phyloP scores from a whole-genome alignment of 2,888 invertebrate species.

The Caenorhabditis auriculariae region DNA sequence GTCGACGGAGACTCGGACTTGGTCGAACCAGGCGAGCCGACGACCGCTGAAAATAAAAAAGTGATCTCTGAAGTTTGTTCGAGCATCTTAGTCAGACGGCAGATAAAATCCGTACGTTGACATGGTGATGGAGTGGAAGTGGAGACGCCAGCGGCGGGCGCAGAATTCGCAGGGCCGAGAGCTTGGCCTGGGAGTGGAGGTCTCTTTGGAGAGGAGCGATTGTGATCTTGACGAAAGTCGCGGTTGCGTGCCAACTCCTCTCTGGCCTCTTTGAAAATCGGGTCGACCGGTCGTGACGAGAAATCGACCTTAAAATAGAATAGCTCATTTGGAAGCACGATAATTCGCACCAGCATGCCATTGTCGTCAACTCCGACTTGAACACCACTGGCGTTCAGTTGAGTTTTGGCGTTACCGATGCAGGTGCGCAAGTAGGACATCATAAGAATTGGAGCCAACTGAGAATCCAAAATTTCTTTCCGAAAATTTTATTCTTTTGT shows the following conservation, averaged over 20 bases:
- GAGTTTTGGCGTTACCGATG: slow-evolving; percentile 49
- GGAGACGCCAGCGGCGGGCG: background rate
- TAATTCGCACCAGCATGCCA: slow-evolving; percentile 40
- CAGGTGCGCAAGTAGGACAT: slow-evolving; percentile 59
- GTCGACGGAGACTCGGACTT: too few species aligned
- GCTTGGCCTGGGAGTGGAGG: background rate
- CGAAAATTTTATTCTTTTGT: background rate
- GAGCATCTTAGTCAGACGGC: too few species aligned
- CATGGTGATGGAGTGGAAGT: background rate
- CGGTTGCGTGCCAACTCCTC: slow-evolving; percentile 40
- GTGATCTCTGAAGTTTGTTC: too few species aligned
- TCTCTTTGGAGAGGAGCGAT: slow-evolving; percentile 5
- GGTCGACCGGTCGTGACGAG: slow-evolving; percentile 56
- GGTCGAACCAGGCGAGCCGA: too few species aligned
- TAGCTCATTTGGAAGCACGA: background rate
- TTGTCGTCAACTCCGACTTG: slow-evolving; percentile 46
- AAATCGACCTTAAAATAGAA: slow-evolving; percentile 51
- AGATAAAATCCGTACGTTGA: too few species aligned
- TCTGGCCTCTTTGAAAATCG: slow-evolving; percentile 56
- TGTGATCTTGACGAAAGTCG: slow-evolving; percentile 3
- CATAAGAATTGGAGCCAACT: slow-evolving; percentile 54
- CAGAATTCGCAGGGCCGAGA: background rate
- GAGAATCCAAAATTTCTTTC: too few species aligned
- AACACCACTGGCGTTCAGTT: slow-evolving; percentile 47
- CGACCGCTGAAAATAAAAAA: too few species aligned